Conservation (phyloP, 2,888 invertebrate genomes). For the Eilema griseolum region DNA sequence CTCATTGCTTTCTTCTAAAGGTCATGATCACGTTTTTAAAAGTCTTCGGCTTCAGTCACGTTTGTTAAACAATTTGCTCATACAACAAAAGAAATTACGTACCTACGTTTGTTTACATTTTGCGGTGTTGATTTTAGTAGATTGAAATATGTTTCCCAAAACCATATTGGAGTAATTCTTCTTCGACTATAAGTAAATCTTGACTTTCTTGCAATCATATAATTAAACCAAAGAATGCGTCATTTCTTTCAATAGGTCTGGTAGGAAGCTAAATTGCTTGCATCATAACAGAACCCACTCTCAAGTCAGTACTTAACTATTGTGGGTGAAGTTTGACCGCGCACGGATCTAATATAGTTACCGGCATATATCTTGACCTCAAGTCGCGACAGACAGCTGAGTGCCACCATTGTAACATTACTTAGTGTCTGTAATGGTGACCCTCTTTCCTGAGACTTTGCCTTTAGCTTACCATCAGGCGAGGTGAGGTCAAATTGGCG, state of each 20-base stretch:
- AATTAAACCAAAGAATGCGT: not conserved
- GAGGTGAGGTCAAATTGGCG: too few species aligned
- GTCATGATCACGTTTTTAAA: not conserved
- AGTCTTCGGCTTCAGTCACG: not conserved
- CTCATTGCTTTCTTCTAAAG: not conserved
- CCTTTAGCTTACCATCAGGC: too few species aligned
- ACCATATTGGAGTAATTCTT: not conserved
- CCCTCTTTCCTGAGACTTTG: too few species aligned
- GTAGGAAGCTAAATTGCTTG: too few species aligned
- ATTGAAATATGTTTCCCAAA: not conserved
- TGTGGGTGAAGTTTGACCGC: too few species aligned
- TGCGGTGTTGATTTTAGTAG: not conserved
- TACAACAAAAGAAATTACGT: not conserved
- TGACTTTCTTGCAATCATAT: not conserved
- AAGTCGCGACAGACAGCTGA: too few species aligned
- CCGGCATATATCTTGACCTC: too few species aligned
- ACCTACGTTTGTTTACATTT: not conserved
- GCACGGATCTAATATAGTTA: too few species aligned
- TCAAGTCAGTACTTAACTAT: too few species aligned
- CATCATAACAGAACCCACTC: too few species aligned
- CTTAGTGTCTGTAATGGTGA: too few species aligned
- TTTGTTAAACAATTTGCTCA: not conserved
- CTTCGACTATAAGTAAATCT: not conserved
- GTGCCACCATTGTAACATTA: too few species aligned
- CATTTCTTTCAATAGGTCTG: not conserved